Conservation (phyloP, 2,113 vertebrate genomes). For the Tachysurus fulvidraco region DNA sequence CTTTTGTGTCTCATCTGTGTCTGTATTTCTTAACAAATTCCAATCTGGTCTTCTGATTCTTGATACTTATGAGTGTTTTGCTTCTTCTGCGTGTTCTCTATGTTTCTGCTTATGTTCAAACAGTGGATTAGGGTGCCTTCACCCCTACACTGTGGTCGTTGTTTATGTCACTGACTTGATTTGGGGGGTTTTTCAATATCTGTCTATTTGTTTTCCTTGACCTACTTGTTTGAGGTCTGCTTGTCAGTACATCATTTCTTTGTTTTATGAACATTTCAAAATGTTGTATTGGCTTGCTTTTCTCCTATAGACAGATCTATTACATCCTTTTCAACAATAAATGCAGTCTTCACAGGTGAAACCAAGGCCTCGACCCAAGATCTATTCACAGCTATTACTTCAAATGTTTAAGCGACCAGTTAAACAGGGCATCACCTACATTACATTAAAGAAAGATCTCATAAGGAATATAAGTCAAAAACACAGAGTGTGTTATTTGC, state of each 20-base stretch:
- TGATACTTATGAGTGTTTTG: background rate
- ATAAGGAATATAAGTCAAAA: background rate
- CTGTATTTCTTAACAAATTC: background rate
- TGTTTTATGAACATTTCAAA: background rate
- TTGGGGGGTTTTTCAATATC: background rate
- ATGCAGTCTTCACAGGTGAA: background rate
- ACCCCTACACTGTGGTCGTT: background rate
- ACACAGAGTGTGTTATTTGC: background rate
- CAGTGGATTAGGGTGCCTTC: background rate
- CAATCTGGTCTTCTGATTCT: background rate
- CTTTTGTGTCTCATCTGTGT: background rate
- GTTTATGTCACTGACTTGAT: background rate
- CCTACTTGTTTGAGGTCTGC: background rate
- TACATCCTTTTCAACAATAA: background rate
- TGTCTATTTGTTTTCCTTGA: background rate
- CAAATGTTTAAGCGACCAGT: background rate
- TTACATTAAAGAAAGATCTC: background rate
- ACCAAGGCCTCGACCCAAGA: background rate
- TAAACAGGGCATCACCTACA: background rate
- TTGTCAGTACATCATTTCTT: background rate
- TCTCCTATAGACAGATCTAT: background rate
- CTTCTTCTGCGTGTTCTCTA: background rate
- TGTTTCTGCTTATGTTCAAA: background rate
- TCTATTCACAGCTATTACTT: background rate
- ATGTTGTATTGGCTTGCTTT: background rate